phyloP scores from a whole-genome alignment of 1,140 invertebrate species.

The Drosophila orosa region DNA sequence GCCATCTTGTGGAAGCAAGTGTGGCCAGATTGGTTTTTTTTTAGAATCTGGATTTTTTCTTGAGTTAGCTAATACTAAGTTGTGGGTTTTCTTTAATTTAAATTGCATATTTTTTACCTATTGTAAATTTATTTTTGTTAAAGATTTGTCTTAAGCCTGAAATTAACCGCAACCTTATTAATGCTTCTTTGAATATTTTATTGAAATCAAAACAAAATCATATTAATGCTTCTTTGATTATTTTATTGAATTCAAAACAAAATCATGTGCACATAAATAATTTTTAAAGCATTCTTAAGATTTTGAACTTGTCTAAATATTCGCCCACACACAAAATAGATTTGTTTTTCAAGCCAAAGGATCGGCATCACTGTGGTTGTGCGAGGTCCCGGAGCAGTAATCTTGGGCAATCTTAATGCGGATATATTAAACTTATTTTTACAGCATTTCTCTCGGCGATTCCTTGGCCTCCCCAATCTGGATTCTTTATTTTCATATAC shows the following conservation, averaged over 20 bases:
- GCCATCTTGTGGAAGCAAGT: conserved; percentile 34
- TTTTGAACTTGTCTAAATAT: neutral
- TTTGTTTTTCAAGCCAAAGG: neutral
- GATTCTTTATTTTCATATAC: conserved; percentile 64
- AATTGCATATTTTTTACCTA: neutral
- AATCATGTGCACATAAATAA: no score
- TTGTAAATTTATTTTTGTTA: neutral
- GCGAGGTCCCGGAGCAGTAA: conserved; percentile 13
- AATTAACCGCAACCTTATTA: neutral
- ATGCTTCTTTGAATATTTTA: neutral
- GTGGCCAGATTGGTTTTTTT: neutral
- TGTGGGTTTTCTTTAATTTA: neutral
- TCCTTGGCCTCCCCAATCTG: conserved; percentile 36
- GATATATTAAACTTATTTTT: conserved; percentile 83
- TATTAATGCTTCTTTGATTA: neutral
- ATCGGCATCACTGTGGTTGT: conserved; percentile 4
- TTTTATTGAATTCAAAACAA: neutral
- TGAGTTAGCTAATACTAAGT: neutral
- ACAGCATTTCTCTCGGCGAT: conserved; percentile 50
- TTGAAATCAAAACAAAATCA: neutral
- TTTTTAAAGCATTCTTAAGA: neutral
- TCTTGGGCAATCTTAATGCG: conserved; percentile 70
- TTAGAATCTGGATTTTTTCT: neutral
- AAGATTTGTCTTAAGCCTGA: neutral
- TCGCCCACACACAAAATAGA: no score